These are phyloP conservation scores for Acanthisitta chloris DNA, from an alignment of 2,113 vertebrate genomes.

Conservation along the genomic window DNA sequence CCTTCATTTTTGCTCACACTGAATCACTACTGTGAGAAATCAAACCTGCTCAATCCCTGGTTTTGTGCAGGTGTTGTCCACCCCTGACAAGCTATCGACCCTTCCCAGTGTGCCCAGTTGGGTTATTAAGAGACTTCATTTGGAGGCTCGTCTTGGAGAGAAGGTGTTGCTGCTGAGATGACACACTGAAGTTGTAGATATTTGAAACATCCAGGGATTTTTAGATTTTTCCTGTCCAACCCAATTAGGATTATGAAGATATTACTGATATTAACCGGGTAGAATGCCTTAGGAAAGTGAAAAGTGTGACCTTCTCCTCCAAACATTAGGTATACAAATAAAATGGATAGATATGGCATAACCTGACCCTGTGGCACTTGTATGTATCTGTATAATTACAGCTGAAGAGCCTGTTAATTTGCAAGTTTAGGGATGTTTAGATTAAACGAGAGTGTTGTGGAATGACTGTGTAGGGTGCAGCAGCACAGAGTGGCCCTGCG, in stretches of 20 bases:
- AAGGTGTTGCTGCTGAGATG: background rate
- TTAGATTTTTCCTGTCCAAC: background rate
- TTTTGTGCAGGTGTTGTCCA: background rate
- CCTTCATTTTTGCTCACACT: background rate
- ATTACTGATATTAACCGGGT: background rate
- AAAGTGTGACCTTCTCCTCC: background rate
- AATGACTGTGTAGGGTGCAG: conserved; percentile 18
- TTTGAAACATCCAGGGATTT: background rate
- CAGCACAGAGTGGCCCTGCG: background rate
- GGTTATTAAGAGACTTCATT: background rate
- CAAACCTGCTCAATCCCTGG: background rate
- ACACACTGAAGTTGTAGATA: background rate
- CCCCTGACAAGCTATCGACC: accelerated
- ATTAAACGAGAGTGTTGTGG: conserved; percentile 42
- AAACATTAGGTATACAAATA: conserved; percentile 2
- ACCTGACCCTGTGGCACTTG: conserved; percentile 52
- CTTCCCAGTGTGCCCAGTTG: background rate
- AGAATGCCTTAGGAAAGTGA: background rate
- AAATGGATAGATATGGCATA: background rate
- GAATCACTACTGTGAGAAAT: background rate
- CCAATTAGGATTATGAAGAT: background rate
- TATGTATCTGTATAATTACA: conserved; percentile 61
- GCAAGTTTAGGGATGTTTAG: conserved; percentile 56
- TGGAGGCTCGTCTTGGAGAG: background rate
- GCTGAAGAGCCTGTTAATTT: conserved; percentile 58